Evolutionary conservation across 2,888 invertebrate species (phyloP), one percentile per base, ranked within the genome.

Genomic region (Lycaena phlaeas): DNA sequence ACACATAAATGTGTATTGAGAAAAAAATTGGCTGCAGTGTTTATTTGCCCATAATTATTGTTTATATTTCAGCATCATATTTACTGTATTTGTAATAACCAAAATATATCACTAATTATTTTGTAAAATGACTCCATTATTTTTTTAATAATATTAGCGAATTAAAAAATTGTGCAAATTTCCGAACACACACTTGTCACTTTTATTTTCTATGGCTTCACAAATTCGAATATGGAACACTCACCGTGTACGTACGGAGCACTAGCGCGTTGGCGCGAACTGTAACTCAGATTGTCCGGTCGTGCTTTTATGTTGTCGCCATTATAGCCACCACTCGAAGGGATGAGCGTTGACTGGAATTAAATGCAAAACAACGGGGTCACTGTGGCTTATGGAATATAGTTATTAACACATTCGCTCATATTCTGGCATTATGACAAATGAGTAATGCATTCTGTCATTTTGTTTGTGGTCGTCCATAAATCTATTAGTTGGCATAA

Each of bases 161-260:
- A 22, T 22, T 6, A 7, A 22, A 7, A 22, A 2, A 5, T 5
- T 4, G n/a, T 9, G 22, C 22, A 6, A 22, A 18, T 28, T 34
- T 7, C 26, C 12, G 37, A 31, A 28, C 27, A 36, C 43, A 38
- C 30, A 40, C 25, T 28, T 31, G 34, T 25, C 15, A 38, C 44
- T 41, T 46, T 50, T 46, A 31, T 3, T 17, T 10, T 18, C 26
- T 36, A 14, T 14, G 22, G 14, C 18, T 36, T 37, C 38, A 46
- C 42, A 37, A 41, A 30, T 44, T 41, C 17, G 29, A 43, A 43
- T 44, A 43, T 40, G 39, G 36, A 43, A 49, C 44, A 44, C 40
- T 82, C 78, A 82, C 82, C 81, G 79, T 62, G 60, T 67, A 62
- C 73, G 77, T 75, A 68, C 71, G 65, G 57, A 61, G 64, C 70